Percentiles rank a stretch among this genome's conserved stretches.
Evolutionary conservation across 2,797 vertebrate genomes (phyloP).

Genomic region (Falco concolor): DNA sequence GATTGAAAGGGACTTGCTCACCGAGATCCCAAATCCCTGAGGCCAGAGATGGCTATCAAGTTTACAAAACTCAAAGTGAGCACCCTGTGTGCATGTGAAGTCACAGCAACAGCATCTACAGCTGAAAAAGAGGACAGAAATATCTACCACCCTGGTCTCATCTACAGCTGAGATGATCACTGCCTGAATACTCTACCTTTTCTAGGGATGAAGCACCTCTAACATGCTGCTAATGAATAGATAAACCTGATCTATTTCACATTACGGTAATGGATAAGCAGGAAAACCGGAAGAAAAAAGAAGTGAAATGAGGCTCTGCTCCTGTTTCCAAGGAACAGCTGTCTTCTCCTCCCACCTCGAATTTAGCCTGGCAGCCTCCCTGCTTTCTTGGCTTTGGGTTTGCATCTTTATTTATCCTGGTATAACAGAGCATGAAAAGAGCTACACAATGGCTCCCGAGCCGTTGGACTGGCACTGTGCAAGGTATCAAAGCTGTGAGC

Average conservation of each 20-base stretch:
- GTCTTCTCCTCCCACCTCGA: background rate
- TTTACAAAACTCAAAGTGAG: background rate
- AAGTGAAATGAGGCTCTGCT: background rate
- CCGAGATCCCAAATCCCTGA: background rate
- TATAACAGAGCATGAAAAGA: background rate
- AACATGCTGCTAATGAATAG: background rate
- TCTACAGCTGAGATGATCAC: background rate
- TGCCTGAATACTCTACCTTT: background rate
- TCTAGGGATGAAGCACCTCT: background rate
- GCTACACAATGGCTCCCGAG: rapidly evolving
- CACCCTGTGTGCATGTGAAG: rapidly evolving
- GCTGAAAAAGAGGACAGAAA: background rate
- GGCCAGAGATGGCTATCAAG: background rate
- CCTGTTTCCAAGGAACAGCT: background rate
- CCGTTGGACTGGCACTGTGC: rapidly evolving
- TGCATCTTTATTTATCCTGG: background rate
- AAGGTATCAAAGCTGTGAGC: background rate
- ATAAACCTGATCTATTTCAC: background rate
- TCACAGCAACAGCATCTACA: background rate
- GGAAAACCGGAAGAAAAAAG: background rate
- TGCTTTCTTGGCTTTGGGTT: background rate
- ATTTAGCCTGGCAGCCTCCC: background rate
- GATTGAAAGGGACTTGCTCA: background rate
- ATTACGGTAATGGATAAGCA: background rate
- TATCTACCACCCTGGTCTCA: rapidly evolving